These are phyloP conservation scores for Glareola pratincola DNA, from an alignment of 2,113 vertebrate genomes.

Conservation along the genomic window DNA sequence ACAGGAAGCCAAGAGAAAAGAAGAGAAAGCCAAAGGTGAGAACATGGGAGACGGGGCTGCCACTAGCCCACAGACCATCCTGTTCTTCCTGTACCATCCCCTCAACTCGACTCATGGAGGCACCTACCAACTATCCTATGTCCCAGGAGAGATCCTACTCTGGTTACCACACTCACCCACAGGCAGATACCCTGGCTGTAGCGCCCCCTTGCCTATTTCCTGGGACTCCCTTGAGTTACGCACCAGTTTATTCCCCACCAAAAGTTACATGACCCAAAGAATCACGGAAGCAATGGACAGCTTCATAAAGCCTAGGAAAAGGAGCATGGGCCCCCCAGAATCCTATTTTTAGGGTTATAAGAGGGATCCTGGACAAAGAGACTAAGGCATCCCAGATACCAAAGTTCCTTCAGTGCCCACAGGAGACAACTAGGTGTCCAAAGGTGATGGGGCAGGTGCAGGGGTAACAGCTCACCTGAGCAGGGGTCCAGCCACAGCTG, in stretches of 20 bases:
- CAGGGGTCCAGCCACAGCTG: conserved; percentile 63
- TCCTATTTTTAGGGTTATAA: not conserved
- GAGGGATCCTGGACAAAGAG: not conserved
- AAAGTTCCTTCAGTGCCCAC: not conserved
- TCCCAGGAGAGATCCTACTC: not conserved
- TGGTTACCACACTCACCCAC: not conserved
- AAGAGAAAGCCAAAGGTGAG: not conserved
- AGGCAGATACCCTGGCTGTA: not conserved
- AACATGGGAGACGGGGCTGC: not conserved
- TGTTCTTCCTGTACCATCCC: not conserved
- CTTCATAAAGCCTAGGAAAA: not conserved
- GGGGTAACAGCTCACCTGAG: conserved; percentile 54
- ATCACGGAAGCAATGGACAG: not conserved
- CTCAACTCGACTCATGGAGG: not conserved
- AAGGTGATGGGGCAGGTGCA: not conserved
- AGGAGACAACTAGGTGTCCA: not conserved
- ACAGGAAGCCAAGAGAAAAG: too few species aligned
- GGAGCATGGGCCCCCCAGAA: not conserved
- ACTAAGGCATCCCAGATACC: not conserved
- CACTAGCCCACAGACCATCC: not conserved
- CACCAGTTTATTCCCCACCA: not conserved
- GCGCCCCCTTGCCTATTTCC: not conserved
- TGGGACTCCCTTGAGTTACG: not conserved
- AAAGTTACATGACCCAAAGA: not conserved
- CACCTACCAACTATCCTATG: not conserved